These are phyloP conservation scores for Clarias fuscus DNA, from an alignment of 2,797 vertebrate genomes.

Conservation along the genomic window DNA sequence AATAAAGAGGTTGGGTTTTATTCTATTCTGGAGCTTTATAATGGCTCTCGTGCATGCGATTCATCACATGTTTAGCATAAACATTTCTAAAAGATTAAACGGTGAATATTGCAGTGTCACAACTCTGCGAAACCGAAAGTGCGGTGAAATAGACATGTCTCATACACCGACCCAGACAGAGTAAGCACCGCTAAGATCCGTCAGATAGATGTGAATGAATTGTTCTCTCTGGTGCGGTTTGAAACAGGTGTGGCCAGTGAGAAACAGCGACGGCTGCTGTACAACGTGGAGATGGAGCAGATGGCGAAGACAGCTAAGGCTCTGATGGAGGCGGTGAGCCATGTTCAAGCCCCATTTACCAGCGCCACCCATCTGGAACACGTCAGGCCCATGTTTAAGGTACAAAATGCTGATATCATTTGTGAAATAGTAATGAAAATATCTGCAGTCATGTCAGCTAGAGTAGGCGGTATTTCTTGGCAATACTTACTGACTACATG, in stretches of 20 bases:
- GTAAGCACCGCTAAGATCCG: neutral
- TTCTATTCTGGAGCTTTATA: neutral
- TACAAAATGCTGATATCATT: slow-evolving; percentile 52
- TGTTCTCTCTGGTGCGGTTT: slow-evolving; percentile 3
- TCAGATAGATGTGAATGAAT: neutral
- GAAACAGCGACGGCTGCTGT: slow-evolving; percentile 91
- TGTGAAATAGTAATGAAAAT: neutral
- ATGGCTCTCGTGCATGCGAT: neutral
- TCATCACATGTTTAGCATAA: neutral
- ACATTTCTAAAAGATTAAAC: neutral
- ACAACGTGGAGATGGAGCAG: slow-evolving; percentile 98
- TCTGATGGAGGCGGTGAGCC: slow-evolving; percentile 96
- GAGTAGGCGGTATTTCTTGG: neutral
- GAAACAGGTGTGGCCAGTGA: slow-evolving; percentile 84
- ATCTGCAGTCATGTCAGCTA: neutral
- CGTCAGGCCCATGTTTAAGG: slow-evolving; percentile 97
- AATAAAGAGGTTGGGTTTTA: neutral
- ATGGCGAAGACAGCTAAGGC: slow-evolving; percentile 98
- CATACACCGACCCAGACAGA: neutral
- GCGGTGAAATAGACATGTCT: neutral
- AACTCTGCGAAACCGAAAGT: no score
- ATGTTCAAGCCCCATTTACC: slow-evolving; percentile 93
- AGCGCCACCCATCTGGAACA: slow-evolving; percentile 96
- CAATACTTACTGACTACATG: neutral
- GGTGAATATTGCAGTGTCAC: neutral